Conservation (phyloP, 2,113 vertebrate species). For the Pterocles orientalis region DNA sequence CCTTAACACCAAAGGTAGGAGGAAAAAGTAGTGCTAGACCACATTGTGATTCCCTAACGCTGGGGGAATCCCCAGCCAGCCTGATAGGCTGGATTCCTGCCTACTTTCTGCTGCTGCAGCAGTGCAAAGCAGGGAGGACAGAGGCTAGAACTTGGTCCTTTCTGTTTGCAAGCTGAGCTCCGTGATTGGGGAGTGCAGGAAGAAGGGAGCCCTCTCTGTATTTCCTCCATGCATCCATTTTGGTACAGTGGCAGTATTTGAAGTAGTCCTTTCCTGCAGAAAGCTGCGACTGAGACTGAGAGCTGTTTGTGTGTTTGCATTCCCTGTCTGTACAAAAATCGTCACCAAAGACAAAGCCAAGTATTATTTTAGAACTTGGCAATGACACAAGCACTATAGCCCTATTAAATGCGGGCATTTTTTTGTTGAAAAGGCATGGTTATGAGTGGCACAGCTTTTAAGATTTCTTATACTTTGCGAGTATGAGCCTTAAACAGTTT, state of each 20-base stretch:
- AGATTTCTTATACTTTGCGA: neutral
- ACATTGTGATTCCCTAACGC: neutral
- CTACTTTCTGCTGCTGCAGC: neutral
- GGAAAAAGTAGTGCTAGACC: neutral
- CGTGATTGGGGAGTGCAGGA: neutral
- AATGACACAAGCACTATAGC: neutral
- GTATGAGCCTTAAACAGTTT: neutral
- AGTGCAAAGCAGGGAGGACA: neutral
- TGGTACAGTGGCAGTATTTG: constrained; percentile 44
- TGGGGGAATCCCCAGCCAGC: neutral
- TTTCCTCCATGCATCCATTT: constrained; percentile 50
- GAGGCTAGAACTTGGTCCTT: neutral
- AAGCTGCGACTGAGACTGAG: constrained; percentile 59
- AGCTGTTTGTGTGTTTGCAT: constrained; percentile 39
- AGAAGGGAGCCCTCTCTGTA: neutral
- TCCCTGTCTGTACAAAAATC: constrained; percentile 32
- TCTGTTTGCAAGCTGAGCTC: neutral
- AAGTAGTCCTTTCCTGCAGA: constrained; percentile 57
- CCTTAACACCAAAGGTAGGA: neutral
- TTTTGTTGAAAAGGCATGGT: constrained; percentile 11
- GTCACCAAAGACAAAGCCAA: constrained; percentile 60
- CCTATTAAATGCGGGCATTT: constrained; percentile 11
- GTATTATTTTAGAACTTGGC: constrained; percentile 63
- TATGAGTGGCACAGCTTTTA: constrained; percentile 27
- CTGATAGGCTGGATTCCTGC: neutral